Conservation (phyloP, 1,140 invertebrate genomes). For the Aphelenchoides fujianensis region DNA sequence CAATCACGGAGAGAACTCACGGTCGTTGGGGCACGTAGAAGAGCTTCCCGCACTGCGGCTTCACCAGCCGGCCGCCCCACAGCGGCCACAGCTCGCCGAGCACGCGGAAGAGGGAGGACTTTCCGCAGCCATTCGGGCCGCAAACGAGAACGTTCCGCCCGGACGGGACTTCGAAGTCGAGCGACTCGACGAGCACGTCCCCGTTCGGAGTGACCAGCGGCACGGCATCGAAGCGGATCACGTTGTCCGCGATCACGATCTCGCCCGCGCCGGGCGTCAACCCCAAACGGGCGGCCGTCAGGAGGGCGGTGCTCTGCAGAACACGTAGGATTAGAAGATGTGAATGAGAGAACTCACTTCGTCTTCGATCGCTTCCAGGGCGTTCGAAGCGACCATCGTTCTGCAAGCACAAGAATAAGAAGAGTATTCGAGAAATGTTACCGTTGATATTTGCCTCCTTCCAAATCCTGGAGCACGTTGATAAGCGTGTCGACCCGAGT, state of each 20-base stretch:
- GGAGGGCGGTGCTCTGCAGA: not conserved
- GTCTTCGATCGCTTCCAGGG: not conserved
- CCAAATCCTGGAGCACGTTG: slow-evolving; percentile 79
- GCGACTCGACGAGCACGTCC: slow-evolving; percentile 82
- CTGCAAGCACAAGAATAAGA: too few relatives aligned
- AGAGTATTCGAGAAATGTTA: too few relatives aligned
- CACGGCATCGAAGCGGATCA: slow-evolving; percentile 87
- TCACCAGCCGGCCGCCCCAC: slow-evolving; percentile 85
- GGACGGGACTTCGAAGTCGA: slow-evolving; percentile 86
- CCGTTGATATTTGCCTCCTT: slow-evolving; percentile 68
- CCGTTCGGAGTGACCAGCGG: slow-evolving; percentile 94
- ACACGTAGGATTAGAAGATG: not conserved
- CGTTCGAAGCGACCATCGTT: slow-evolving; percentile 38
- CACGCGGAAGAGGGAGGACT: slow-evolving; percentile 71
- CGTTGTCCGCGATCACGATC: slow-evolving; percentile 80
- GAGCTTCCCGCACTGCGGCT: slow-evolving; percentile 84
- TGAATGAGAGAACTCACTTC: slow-evolving; percentile 10
- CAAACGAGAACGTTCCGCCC: slow-evolving; percentile 93
- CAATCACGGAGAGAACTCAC: too few relatives aligned
- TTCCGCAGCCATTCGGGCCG: slow-evolving; percentile 96
- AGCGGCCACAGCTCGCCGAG: slow-evolving; percentile 80
- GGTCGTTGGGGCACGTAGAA: slow-evolving; percentile 96
- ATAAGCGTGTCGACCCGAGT: slow-evolving; percentile 84
- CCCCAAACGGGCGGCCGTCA: not conserved
- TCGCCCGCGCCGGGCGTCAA: slow-evolving; percentile 72